Percentiles rank a stretch among this genome's conserved stretches.
These are phyloP conservation scores for Cygnus atratus DNA, from an alignment of 2,113 vertebrate genomes.

Conservation along the genomic window DNA sequence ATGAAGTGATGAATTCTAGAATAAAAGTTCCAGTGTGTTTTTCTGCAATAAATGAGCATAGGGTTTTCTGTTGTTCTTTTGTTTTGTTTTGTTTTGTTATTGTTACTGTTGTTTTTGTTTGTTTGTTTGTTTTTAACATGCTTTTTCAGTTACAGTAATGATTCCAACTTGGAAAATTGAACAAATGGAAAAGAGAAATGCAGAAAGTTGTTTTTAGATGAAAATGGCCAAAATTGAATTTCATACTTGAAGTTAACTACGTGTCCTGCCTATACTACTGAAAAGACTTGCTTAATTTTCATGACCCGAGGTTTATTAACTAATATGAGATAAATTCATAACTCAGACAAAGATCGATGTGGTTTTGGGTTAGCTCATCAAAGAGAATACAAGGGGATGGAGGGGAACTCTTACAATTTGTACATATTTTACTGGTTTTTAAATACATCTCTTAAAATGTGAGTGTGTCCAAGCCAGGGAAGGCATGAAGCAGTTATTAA, in stretches of 20 bases:
- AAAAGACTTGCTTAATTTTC: background rate
- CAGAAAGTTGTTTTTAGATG: background rate
- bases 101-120: no score
- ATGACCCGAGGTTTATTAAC: background rate
- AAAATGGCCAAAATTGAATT: background rate
- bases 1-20: conserved; percentile 39
- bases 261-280: background rate
- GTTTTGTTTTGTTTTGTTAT: background rate
- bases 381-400: rapidly evolving
- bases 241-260: background rate
- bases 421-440: background rate
- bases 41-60: background rate
- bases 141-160: conserved; percentile 18
- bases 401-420: background rate
- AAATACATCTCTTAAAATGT: background rate
- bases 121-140: background rate
- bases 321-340: background rate
- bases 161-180: background rate
- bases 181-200: background rate
- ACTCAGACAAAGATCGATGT: background rate
- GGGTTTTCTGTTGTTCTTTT: no score
- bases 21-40: background rate
- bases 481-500: background rate
- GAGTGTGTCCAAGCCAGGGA: background rate
- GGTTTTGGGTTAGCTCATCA: background rate